Conservation (phyloP, 1,140 invertebrate genomes). For the Ridgeia piscesae region DNA sequence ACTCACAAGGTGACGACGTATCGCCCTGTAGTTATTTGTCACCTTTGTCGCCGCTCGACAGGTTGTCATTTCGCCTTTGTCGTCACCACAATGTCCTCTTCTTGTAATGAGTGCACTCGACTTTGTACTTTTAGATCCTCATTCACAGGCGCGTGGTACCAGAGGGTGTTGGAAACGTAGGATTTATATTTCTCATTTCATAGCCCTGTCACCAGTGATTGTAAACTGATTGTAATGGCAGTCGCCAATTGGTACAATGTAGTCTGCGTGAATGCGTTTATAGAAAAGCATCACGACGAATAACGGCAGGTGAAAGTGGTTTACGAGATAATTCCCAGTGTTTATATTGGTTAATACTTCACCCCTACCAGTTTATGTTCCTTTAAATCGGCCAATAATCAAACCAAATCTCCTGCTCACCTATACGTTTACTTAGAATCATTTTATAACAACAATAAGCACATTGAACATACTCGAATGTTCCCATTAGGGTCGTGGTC, state of each 20-base stretch:
- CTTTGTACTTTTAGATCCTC: background rate
- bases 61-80: background rate
- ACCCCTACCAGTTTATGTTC: too few relatives aligned
- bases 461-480: too few relatives aligned
- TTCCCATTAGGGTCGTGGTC: too few relatives aligned
- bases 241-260: background rate
- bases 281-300: too few relatives aligned
- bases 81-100: background rate
- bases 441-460: too few relatives aligned
- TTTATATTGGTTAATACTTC: too few relatives aligned
- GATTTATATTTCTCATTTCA: background rate
- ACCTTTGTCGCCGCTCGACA: background rate
- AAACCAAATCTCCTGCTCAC: too few relatives aligned
- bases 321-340: too few relatives aligned
- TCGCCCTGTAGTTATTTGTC: background rate
- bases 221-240: too few relatives aligned
- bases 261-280: background rate
- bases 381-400: too few relatives aligned
- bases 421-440: too few relatives aligned
- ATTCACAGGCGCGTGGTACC: background rate
- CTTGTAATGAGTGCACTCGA: background rate
- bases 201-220: background rate
- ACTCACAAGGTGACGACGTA: background rate
- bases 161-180: background rate
- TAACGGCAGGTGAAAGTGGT: too few relatives aligned